phyloP scores from a whole-genome alignment of 2,113 vertebrate species.

The Strix aluco region DNA sequence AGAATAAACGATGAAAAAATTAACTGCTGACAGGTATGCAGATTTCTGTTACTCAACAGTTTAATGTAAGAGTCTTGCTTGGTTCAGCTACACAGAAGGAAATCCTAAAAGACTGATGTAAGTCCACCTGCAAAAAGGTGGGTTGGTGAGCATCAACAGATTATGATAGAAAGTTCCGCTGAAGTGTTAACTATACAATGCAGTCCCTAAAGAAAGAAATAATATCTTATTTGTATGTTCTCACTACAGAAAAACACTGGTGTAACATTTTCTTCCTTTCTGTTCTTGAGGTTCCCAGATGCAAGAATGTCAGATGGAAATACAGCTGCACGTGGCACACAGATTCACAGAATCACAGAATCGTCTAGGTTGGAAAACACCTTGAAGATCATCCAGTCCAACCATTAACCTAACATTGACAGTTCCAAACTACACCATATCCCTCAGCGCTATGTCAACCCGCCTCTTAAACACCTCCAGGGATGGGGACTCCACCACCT shows the following conservation, averaged over 20 bases:
- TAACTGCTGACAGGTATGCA: slow-evolving; percentile 53
- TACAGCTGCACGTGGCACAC: not conserved
- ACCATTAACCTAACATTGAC: no score
- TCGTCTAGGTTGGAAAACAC: no score
- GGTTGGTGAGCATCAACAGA: not conserved
- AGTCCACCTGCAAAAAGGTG: not conserved
- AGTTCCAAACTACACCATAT: no score
- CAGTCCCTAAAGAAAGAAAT: not conserved
- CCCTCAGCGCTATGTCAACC: no score
- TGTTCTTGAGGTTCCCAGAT: not conserved
- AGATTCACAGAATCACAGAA: no score
- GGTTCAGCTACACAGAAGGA: not conserved
- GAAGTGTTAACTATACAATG: not conserved
- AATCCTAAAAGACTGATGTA: not conserved
- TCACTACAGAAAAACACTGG: not conserved
- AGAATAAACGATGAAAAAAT: slow-evolving; percentile 35
- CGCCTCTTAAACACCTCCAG: no score
- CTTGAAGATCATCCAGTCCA: no score
- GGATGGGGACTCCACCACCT: no score
- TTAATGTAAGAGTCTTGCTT: not conserved
- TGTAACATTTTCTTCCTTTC: not conserved
- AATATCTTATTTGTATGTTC: not conserved
- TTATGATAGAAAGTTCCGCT: not conserved
- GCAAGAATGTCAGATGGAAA: not conserved
- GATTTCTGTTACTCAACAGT: slow-evolving; percentile 16